Conservation (phyloP, 2,888 invertebrate species). For the Campoplex capitator region DNA sequence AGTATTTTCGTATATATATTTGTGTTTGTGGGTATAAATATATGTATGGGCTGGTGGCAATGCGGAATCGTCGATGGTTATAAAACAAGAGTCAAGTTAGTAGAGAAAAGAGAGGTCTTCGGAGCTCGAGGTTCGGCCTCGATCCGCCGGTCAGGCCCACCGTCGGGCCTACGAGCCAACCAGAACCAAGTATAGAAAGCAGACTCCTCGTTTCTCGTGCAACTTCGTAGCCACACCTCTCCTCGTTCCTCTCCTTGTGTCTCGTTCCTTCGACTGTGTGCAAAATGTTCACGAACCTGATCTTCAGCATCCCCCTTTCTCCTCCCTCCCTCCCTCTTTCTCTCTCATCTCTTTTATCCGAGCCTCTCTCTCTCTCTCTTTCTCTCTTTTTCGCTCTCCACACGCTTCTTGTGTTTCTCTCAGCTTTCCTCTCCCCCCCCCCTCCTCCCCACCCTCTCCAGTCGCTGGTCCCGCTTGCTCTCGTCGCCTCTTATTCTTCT, state of each 20-base stretch:
- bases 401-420: conserved; percentile 23
- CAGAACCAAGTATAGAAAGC: conserved; percentile 78
- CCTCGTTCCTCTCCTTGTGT: conserved; percentile 74
- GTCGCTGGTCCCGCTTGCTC: not conserved
- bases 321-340: conserved; percentile 16
- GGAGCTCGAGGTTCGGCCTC: conserved; percentile 68
- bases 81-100: conserved; percentile 56
- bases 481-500: conserved; percentile 11
- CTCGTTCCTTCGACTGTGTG: conserved; percentile 65
- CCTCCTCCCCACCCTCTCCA: not conserved
- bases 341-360: conserved; percentile 48
- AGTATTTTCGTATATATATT: not conserved
- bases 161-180: conserved; percentile 81
- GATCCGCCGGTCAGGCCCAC: conserved; percentile 81
- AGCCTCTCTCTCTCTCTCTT: not conserved
- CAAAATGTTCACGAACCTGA: conserved; percentile 64
- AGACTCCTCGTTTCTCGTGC: conserved; percentile 79
- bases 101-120: conserved; percentile 55
- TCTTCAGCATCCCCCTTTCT: conserved; percentile 54
- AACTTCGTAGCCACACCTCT: conserved; percentile 83
- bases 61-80: conserved; percentile 31
- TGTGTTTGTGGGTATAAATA: not conserved
- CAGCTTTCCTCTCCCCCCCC: conserved; percentile 25
- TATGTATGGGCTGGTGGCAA: not conserved
- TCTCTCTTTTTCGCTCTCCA: conserved; percentile 25